Percentiles rank a stretch among this genome's conserved stretches.
Evolutionary conservation across 2,888 invertebrate species (phyloP).

Genomic region (Graphium colonna): DNA sequence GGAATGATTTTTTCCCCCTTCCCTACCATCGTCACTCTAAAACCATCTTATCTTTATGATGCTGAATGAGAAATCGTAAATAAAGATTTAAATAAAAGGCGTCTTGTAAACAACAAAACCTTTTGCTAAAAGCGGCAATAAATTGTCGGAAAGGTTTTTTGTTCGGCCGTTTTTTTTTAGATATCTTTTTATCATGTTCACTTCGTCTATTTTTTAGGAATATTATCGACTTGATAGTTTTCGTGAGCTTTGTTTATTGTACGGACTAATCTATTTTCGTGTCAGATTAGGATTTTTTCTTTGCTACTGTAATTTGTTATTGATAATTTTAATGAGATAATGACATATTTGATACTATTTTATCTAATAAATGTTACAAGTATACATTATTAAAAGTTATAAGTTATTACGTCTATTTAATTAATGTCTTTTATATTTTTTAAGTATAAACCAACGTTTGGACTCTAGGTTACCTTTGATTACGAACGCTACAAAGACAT

Average conservation of each 20-base stretch:
- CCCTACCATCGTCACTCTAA: conserved; percentile 31
- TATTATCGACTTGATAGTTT: background rate
- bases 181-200: conserved; percentile 6
- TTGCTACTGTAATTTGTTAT: conserved; percentile 2
- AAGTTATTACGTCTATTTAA: no score
- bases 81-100: conserved; percentile 72
- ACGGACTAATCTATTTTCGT: background rate
- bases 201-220: conserved; percentile 13
- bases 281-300: conserved; percentile 1
- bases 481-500: no score
- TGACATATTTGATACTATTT: no score
- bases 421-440: no score
- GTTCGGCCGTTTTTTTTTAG: conserved; percentile 11
- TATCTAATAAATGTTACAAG: no score
- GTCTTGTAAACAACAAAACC: conserved; percentile 73
- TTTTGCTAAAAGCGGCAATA: conserved; percentile 74
- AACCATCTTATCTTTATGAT: conserved; percentile 61
- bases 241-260: conserved; percentile 1
- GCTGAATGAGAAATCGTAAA: conserved; percentile 64
- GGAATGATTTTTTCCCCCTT: background rate
- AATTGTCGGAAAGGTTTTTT: conserved; percentile 44
- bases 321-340: background rate
- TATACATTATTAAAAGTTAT: no score
- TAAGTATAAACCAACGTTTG: no score
- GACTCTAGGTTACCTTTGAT: no score